Conservation (phyloP, 2,888 invertebrate species). For the Conus canariensis region DNA sequence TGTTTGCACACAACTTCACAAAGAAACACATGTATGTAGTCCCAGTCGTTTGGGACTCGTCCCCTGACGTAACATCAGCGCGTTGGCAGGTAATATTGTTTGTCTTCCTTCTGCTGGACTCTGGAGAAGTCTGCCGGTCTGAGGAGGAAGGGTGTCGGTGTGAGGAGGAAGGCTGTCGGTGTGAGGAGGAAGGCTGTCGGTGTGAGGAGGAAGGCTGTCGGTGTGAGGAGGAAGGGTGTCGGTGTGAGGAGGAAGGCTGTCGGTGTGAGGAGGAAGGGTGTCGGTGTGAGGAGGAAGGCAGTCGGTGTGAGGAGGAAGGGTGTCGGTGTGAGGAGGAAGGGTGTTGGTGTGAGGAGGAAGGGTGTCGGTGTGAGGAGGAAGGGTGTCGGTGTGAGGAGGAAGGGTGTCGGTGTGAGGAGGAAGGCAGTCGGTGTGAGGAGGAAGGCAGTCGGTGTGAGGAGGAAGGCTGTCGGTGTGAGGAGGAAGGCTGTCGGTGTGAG, state of each 20-base stretch:
- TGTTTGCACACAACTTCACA: too few species aligned
- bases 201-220: neutral
- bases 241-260: neutral
- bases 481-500: neutral
- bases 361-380: neutral
- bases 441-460: neutral
- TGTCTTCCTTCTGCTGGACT: too few species aligned
- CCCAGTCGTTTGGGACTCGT: too few species aligned
- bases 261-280: neutral
- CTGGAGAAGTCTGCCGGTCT: too few species aligned
- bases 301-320: neutral
- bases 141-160: too few species aligned
- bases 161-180: too few species aligned
- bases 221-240: neutral
- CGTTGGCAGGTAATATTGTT: too few species aligned
- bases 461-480: neutral
- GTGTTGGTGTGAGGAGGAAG: neutral
- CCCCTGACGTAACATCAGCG: too few species aligned
- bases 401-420: neutral
- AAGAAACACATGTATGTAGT: too few species aligned
- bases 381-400: neutral
- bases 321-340: neutral
- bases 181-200: neutral
- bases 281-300: neutral
- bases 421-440: neutral